A percentile compares a stretch with the other conserved stretches of the same genome.
These are phyloP conservation scores for Cheiracanthium punctorium DNA, from an alignment of 2,888 invertebrate genomes.

Conservation along the genomic window DNA sequence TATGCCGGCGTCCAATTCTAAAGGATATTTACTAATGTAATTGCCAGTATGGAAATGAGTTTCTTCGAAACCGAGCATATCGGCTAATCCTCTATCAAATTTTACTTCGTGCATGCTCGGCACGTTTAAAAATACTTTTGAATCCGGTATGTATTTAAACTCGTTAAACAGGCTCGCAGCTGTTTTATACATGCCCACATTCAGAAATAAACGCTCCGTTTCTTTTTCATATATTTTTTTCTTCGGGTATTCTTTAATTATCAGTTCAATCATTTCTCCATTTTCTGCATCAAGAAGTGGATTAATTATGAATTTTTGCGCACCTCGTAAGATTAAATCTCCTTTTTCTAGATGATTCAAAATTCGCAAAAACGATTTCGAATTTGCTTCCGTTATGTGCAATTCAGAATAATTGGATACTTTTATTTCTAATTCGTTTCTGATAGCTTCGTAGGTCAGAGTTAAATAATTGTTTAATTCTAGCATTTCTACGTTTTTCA, in stretches of 20 bases:
- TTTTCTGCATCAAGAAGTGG: not conserved
- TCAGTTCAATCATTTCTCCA: not conserved
- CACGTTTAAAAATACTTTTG: not conserved
- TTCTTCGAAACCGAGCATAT: constrained; percentile 19
- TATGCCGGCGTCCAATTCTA: constrained; percentile 26
- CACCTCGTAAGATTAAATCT: not conserved
- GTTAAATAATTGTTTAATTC: not conserved
- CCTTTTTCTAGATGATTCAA: not conserved
- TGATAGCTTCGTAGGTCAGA: not conserved
- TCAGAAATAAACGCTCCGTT: not conserved
- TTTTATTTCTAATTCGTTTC: no score
- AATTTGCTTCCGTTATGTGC: not conserved
- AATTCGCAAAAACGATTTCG: not conserved
- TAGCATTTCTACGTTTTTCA: constrained; percentile 1
- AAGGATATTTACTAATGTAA: constrained; percentile 21
- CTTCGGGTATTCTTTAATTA: not conserved
- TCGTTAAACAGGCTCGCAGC: no score
- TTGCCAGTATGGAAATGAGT: not conserved
- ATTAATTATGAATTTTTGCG: not conserved
- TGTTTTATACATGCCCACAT: constrained; percentile 25
- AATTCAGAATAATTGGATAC: no score
- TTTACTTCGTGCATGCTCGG: not conserved
- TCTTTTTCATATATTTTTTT: not conserved
- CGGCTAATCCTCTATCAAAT: not conserved
- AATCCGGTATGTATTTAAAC: no score